Evolutionary conservation across 2,797 vertebrate genomes (phyloP).

Genomic region (Luscinia luscinia): DNA sequence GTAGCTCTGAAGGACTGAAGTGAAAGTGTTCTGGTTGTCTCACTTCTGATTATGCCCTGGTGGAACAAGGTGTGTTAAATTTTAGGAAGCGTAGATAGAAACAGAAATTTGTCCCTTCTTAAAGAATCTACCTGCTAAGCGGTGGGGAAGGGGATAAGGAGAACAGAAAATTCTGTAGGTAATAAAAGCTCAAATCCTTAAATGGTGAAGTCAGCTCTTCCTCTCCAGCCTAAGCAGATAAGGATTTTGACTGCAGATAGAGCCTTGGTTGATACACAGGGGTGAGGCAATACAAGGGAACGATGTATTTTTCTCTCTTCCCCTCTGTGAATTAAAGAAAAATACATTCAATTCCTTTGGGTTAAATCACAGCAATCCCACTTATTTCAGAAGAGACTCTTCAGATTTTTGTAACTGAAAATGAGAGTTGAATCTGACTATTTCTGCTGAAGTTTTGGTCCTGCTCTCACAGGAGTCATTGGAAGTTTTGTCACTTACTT

Average conservation of each 20-base stretch:
- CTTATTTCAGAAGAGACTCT: background rate
- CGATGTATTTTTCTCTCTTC: background rate
- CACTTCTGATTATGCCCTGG: background rate
- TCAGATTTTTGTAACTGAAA: background rate
- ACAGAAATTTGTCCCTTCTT: background rate
- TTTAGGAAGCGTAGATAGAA: background rate
- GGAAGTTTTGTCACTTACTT: background rate
- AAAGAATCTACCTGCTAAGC: background rate
- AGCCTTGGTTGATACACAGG: background rate
- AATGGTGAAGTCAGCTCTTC: slow-evolving; percentile 58
- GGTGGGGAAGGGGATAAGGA: background rate
- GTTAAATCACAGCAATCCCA: background rate
- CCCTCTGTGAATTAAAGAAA: background rate
- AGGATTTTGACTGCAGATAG: slow-evolving; percentile 40
- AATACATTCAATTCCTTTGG: background rate
- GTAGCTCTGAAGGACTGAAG: background rate
- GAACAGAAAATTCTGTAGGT: slow-evolving; percentile 31
- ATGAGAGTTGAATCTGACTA: background rate
- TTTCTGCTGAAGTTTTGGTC: background rate
- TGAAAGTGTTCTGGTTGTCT: background rate
- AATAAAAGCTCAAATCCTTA: slow-evolving; percentile 41
- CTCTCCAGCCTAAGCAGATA: slow-evolving; percentile 53
- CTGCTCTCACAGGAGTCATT: background rate
- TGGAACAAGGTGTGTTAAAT: background rate
- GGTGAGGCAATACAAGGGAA: background rate